phyloP scores from a whole-genome alignment of 2,113 vertebrate species.

The Puntigrus tetrazona region DNA sequence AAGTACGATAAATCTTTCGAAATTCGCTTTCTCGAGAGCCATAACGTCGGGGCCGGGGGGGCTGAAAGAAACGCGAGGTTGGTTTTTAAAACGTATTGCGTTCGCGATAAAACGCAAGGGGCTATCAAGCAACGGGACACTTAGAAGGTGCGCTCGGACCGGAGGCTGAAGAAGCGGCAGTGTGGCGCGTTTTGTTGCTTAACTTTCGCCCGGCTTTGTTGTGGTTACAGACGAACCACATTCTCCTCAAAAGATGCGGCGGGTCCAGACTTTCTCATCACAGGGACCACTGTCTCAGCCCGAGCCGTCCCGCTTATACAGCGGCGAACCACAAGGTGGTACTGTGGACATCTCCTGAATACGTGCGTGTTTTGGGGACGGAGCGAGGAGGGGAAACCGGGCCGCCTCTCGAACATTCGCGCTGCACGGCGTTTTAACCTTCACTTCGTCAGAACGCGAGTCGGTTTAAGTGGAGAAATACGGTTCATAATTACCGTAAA shows the following conservation, averaged over 20 bases:
- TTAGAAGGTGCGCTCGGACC: neutral
- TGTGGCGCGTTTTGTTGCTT: neutral
- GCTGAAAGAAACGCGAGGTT: neutral
- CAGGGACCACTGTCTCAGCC: constrained; percentile 9
- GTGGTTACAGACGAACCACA: neutral
- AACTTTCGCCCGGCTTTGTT: neutral
- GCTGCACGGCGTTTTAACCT: constrained; percentile 8
- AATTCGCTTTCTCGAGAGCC: neutral
- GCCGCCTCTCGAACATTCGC: constrained; percentile 32
- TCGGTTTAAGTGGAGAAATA: neutral
- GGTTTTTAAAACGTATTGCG: neutral
- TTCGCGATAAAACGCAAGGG: neutral
- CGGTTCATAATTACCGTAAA: neutral
- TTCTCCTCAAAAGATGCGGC: constrained; percentile 34
- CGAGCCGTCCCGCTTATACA: constrained; percentile 48
- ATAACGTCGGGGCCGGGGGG: neutral
- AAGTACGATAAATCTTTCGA: neutral
- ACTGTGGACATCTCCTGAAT: constrained; percentile 66
- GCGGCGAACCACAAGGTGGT: constrained; percentile 75
- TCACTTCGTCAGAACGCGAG: neutral
- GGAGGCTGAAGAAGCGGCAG: neutral
- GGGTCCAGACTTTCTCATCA: constrained; percentile 32
- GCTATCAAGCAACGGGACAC: neutral
- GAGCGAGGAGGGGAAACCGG: neutral
- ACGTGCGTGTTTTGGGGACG: constrained; percentile 16